Conservation (phyloP, 2,113 vertebrate genomes). For the Zeus faber region DNA sequence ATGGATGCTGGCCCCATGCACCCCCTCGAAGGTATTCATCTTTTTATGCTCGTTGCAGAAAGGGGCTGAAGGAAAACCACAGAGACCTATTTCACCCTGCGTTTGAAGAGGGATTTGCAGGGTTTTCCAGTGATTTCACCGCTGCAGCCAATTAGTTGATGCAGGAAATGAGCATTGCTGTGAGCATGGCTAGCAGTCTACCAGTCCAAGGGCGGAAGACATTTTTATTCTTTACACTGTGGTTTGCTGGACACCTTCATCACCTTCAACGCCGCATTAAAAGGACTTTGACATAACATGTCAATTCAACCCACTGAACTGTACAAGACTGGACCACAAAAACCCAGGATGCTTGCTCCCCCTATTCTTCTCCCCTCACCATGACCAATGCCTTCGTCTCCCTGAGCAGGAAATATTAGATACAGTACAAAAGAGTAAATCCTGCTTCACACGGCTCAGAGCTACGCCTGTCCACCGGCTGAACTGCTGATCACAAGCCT, state of each 20-base stretch:
- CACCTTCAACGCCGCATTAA: too few species aligned
- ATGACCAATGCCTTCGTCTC: neutral
- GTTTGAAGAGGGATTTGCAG: conserved; percentile 42
- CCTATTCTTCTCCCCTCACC: conserved; percentile 1
- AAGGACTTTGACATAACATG: too few species aligned
- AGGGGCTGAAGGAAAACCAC: too few species aligned
- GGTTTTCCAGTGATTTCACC: too few species aligned
- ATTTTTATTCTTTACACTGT: too few species aligned
- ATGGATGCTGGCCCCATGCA: conserved; percentile 48
- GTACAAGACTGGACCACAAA: conserved; percentile 15
- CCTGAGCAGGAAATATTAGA: neutral
- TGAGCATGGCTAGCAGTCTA: too few species aligned
- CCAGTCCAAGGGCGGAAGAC: too few species aligned
- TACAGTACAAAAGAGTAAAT: conserved; percentile 24
- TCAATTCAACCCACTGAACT: conserved; percentile 18
- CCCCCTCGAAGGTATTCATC: conserved; percentile 3
- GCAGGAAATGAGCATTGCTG: too few species aligned
- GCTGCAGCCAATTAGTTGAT: too few species aligned
- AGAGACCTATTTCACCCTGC: too few species aligned
- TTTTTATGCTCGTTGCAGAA: conserved; percentile 9
- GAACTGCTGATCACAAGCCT: conserved; percentile 18
- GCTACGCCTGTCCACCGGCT: conserved; percentile 14
- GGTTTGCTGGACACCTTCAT: too few species aligned
- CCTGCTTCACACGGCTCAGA: conserved; percentile 30
- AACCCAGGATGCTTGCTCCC: conserved; percentile 9